Evolutionary conservation across 2,797 vertebrate genomes (phyloP).

Genomic region (Anisognathus igniventris): DNA sequence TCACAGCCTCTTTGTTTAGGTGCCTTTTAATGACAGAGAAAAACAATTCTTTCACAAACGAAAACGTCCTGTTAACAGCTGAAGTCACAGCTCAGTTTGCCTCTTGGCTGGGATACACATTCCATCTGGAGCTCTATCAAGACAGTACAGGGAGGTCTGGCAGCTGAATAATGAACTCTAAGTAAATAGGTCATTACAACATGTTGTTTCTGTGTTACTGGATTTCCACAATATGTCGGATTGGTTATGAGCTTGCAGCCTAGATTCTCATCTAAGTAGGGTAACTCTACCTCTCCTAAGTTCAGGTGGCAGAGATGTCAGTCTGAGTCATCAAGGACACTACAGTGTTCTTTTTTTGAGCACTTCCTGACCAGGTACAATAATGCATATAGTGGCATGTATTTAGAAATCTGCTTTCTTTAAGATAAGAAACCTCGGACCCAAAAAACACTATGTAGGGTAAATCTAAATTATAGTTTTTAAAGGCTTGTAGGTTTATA

Average conservation of each 20-base stretch:
- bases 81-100: slow-evolving; percentile 50
- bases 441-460: accelerated
- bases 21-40: slow-evolving; percentile 13
- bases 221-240: neutral
- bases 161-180: slow-evolving; percentile 60
- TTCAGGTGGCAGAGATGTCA: neutral
- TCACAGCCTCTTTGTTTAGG: slow-evolving; percentile 2
- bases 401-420: neutral
- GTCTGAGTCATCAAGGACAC: neutral
- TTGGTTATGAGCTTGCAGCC: neutral
- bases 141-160: slow-evolving; percentile 60
- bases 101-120: slow-evolving; percentile 26
- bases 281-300: neutral
- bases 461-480: neutral
- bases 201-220: slow-evolving; percentile 45
- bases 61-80: slow-evolving; percentile 2
- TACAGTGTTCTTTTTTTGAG: neutral
- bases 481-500: neutral
- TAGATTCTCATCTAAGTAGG: neutral
- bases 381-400: neutral
- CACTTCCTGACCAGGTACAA: neutral
- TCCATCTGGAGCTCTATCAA: slow-evolving; percentile 55
- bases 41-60: slow-evolving; percentile 35
- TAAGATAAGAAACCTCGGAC: neutral
- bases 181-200: slow-evolving; percentile 42